Conservation (phyloP, 2,113 vertebrate species). For the Anolis sagrei region DNA sequence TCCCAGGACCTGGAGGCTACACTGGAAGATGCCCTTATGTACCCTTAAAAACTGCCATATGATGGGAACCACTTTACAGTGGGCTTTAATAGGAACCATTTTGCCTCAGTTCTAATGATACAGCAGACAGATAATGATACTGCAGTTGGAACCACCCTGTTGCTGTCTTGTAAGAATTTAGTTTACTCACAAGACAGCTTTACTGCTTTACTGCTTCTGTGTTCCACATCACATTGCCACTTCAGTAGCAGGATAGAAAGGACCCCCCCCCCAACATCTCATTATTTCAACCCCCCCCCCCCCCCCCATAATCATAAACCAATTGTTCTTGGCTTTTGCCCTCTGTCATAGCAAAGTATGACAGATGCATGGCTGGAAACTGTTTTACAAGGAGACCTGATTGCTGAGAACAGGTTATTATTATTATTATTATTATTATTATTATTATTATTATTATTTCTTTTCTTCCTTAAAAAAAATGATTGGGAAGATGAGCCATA, state of each 20-base stretch:
- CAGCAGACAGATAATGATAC: not conserved
- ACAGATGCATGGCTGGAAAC: conserved; percentile 5
- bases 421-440: too few species aligned
- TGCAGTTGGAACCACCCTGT: not conserved
- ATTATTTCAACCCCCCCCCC: conserved; percentile 12
- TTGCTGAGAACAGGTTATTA: not conserved
- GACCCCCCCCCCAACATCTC: not conserved
- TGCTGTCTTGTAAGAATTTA: not conserved
- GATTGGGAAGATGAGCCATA: conserved; percentile 2
- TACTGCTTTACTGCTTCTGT: not conserved
- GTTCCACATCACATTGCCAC: not conserved
- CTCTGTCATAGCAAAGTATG: not conserved
- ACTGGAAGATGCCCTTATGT: not conserved
- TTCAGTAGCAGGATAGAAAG: not conserved
- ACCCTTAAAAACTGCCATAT: not conserved
- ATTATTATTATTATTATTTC: not conserved
- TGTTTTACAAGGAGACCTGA: conserved; percentile 11
- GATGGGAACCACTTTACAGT: not conserved
- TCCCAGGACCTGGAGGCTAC: too few species aligned
- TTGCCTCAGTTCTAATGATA: not conserved
- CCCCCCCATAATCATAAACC: conserved; percentile 20
- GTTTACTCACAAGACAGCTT: conserved; percentile 9
- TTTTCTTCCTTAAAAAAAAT: not conserved
- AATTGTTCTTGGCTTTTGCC: conserved; percentile 43
- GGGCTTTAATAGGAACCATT: not conserved